Evolutionary conservation across 1,140 invertebrate species (phyloP).

Genomic region (Aphaenogaster ashmeadi): DNA sequence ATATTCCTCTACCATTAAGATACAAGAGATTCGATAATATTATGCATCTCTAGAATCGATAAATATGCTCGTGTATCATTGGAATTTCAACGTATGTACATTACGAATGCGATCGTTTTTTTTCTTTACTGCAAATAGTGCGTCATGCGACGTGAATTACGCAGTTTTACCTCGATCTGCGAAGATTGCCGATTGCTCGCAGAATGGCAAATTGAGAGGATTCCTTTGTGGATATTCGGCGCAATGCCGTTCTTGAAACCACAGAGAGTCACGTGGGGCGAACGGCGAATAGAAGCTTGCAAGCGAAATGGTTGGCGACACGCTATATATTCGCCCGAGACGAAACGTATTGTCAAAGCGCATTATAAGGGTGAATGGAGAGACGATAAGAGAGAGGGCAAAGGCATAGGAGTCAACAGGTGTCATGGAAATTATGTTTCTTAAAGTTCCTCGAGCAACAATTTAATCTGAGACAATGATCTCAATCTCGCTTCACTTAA

Average conservation of each 20-base stretch:
- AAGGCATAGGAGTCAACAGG: conserved; percentile 67
- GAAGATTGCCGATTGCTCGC: not conserved
- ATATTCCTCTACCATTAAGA: not conserved
- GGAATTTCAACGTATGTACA: not conserved
- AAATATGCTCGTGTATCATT: not conserved
- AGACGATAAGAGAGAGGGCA: conserved; percentile 87
- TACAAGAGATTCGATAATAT: not conserved
- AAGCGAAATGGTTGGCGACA: conserved; percentile 86
- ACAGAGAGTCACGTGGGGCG: conserved; percentile 27
- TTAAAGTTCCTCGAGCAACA: not conserved
- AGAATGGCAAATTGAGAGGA: conserved; percentile 9
- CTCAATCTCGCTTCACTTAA: conserved; percentile 22
- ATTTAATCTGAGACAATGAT: conserved; percentile 5
- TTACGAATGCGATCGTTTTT: not conserved
- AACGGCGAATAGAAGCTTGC: conserved; percentile 40
- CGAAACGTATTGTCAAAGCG: conserved; percentile 74
- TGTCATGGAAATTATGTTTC: conserved; percentile 36
- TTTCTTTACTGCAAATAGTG: not conserved
- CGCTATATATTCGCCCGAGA: conserved; percentile 86
- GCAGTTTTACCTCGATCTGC: not conserved
- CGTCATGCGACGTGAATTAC: not conserved
- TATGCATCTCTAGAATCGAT: not conserved
- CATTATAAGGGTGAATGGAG: conserved; percentile 88
- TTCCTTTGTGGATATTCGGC: conserved; percentile 1
- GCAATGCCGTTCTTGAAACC: conserved; percentile 67